Base-by-base conservation (phyloP, 2,888 invertebrate genomes). In the Drosophila leonis region DNA sequence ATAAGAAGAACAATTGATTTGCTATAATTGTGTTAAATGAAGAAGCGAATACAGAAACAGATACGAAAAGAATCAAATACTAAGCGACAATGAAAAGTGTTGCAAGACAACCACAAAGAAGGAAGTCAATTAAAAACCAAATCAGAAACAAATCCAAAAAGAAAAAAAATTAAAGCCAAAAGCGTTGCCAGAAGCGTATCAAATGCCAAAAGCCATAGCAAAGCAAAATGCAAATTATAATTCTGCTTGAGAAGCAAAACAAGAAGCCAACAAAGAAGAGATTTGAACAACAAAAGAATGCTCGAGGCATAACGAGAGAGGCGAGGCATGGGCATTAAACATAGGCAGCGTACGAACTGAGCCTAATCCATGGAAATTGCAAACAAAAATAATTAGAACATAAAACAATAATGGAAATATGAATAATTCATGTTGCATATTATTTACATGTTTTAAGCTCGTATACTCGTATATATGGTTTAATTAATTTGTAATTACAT, bases 401-500 rank as follows among this genome's bases (percentile, higher is more conserved):
- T 33, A 18, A 37, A 46, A 29, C 35, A 61, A 48, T 24, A 61
- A 67, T 13, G 27, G 10, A 20, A 33, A 27, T 1, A 12, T 48
- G 24, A 66, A 67, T 69, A 54, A 41, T 33, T 41, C 12, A 52
- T 68, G n/a, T 7, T 12, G 15, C 12, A 39, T 27, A 33, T 20
- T 13, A 35, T 54, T 48, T 61, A 35, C 41, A 42, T 37, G 20
- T 41, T 29, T 10, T 18, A 29, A 20, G n/a, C 27, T 4, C 9
- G n/a, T 27, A 29, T n/a, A n/a, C n/a, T n/a, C 12, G 20, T 37
- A 62, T 63, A n/a, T n/a, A n/a, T 72, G 31, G 13, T 27, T 29
- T 29, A 51, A 63, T 52, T 61, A 51, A 70, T 71, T 37, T 54
- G 31, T 24, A 42, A 62, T 49, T 10, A 31, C 29, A 29, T 31